A percentile compares a stretch with the other conserved stretches of the same genome.
Evolutionary conservation across 1,140 invertebrate species (phyloP).

Genomic region (Bilobella aurantiaca): DNA sequence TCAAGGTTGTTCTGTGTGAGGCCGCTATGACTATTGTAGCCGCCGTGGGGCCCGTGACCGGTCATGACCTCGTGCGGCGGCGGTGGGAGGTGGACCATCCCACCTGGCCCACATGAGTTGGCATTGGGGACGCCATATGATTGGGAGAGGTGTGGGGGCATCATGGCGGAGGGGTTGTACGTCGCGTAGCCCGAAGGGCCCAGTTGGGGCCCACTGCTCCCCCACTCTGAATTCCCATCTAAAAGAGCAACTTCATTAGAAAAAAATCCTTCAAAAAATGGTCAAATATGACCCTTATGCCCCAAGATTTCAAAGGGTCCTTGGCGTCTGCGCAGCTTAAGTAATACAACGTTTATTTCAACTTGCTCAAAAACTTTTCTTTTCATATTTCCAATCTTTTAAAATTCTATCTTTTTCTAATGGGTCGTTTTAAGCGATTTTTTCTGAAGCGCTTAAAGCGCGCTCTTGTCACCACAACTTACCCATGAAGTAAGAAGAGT

Average conservation of each 20-base stretch:
- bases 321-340: too few species aligned
- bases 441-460: too few species aligned
- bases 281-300: too few species aligned
- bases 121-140: slow-evolving; percentile 26
- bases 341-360: too few species aligned
- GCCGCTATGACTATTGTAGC: slow-evolving; percentile 37
- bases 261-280: slow-evolving; percentile 26
- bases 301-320: too few species aligned
- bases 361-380: too few species aligned
- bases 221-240: slow-evolving; percentile 42
- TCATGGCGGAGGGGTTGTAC: slow-evolving; percentile 38
- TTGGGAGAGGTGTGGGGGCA: slow-evolving; percentile 38
- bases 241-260: slow-evolving; percentile 43
- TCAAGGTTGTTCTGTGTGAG: slow-evolving; percentile 43
- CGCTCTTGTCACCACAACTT: not conserved
- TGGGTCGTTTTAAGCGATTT: too few species aligned
- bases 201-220: slow-evolving; percentile 39
- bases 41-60: too few species aligned
- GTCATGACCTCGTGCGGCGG: slow-evolving; percentile 33
- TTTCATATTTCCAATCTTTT: too few species aligned
- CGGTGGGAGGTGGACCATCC: slow-evolving; percentile 45
- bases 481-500: slow-evolving; percentile 49
- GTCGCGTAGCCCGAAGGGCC: slow-evolving; percentile 38
- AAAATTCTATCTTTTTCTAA: too few species aligned
- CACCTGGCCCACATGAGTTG: slow-evolving; percentile 21